These are phyloP conservation scores for Sympetrum striolatum DNA, from an alignment of 2,888 invertebrate species.

Conservation along the genomic window DNA sequence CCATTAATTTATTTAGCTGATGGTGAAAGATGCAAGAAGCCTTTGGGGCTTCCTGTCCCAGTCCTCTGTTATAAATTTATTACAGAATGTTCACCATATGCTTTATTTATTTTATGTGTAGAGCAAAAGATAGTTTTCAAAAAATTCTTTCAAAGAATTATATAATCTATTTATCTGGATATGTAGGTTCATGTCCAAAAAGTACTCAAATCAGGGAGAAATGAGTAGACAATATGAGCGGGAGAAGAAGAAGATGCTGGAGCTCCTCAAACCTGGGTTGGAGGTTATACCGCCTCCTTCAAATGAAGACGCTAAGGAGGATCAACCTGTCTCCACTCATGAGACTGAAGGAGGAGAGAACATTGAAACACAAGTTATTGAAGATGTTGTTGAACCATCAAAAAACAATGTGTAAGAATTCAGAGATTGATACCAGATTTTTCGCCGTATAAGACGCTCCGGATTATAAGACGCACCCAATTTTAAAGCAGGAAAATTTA, in stretches of 20 bases:
- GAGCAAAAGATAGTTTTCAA: too few species aligned
- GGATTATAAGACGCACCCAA: too few species aligned
- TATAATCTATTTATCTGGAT: neutral
- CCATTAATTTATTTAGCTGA: too few species aligned
- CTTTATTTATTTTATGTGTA: too few species aligned
- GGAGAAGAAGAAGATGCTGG: constrained; percentile 50
- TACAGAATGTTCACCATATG: too few species aligned
- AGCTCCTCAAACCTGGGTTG: constrained; percentile 22
- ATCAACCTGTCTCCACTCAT: constrained; percentile 48
- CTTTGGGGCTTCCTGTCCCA: too few species aligned
- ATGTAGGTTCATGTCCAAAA: constrained; percentile 49
- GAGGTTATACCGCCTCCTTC: neutral
- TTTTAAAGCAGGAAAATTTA: too few species aligned
- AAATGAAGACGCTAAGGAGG: neutral
- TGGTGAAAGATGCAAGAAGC: too few species aligned
- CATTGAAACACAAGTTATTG: constrained; percentile 4
- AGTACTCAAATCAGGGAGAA: constrained; percentile 47
- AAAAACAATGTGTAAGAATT: neutral
- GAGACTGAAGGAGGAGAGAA: constrained; percentile 19
- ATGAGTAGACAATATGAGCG: constrained; percentile 47
- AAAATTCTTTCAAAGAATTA: too few species aligned
- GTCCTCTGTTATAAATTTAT: too few species aligned
- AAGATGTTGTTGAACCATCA: neutral
- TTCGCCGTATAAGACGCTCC: too few species aligned
- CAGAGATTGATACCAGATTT: neutral